A percentile compares a stretch with the other conserved stretches of the same genome.
These are phyloP conservation scores for Pedetes capensis DNA, from an alignment of 2,113 vertebrate species.

Conservation along the genomic window DNA sequence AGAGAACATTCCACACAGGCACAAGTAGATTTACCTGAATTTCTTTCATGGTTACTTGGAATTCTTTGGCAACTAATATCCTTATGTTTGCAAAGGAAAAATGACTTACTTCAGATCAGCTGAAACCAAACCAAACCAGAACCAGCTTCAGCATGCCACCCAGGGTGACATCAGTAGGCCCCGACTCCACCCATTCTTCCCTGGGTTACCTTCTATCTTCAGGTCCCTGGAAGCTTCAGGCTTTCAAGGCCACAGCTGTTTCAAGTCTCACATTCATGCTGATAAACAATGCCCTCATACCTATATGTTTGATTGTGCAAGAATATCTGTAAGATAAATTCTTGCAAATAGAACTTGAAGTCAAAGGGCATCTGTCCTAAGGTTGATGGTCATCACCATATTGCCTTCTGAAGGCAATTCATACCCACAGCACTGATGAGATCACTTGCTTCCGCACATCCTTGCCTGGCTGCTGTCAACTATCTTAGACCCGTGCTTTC, in stretches of 20 bases:
- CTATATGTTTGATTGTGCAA: neutral
- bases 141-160: too few relatives aligned
- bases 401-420: neutral
- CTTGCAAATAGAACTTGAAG: neutral
- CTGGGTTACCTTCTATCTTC: neutral
- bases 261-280: neutral
- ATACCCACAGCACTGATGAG: neutral
- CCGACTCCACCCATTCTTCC: neutral
- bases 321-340: neutral
- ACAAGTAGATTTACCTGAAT: neutral
- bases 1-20: neutral
- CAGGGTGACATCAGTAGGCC: neutral
- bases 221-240: neutral
- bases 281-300: neutral
- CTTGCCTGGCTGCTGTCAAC: neutral
- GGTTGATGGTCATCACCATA: neutral
- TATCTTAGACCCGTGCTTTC: neutral
- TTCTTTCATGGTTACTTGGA: neutral
- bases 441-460: neutral
- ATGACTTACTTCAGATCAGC: neutral
- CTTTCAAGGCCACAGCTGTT: neutral
- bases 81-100: neutral
- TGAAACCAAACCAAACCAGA: neutral
- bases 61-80: neutral
- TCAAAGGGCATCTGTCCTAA: neutral